Percentiles rank a stretch among this genome's conserved stretches.
Conservation (phyloP, 35 echinoderm and acorn worm genomes). For the Apostichopus parvimensis region DNA sequence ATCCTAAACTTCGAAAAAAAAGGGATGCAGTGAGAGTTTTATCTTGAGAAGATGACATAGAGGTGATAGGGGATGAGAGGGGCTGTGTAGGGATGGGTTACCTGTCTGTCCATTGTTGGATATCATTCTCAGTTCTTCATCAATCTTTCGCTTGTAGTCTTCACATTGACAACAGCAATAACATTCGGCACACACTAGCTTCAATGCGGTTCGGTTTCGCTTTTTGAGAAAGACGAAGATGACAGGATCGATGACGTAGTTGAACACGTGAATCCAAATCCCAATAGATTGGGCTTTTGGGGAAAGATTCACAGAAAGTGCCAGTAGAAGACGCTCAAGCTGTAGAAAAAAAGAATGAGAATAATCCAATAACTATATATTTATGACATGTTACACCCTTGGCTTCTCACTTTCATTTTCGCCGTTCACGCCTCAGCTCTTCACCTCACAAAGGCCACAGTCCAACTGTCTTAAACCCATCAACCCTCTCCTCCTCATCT, state of each 20-base stretch:
- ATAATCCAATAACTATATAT: no score
- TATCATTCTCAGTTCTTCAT: background rate
- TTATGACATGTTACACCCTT: no score
- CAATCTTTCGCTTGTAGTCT: background rate
- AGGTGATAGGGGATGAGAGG: no score
- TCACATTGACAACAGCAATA: background rate
- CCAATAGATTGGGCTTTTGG: background rate
- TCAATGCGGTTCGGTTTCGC: slow-evolving; percentile 11
- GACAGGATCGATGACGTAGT: slow-evolving; percentile 39
- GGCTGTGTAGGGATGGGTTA: background rate
- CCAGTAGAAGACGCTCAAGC: background rate
- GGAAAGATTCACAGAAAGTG: background rate
- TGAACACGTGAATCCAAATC: slow-evolving; percentile 49
- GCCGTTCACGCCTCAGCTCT: no score
- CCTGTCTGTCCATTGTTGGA: background rate
- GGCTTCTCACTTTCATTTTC: no score
- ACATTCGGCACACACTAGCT: slow-evolving; percentile 7
- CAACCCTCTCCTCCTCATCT: no score
- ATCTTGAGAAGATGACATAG: no score
- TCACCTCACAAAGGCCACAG: no score
- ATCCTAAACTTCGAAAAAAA: no score
- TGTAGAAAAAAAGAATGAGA: background rate
- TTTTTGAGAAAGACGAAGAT: slow-evolving; percentile 43
- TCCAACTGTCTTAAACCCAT: no score
- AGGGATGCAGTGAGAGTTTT: no score